A percentile compares a stretch with the other conserved stretches of the same genome.
phyloP scores from a whole-genome alignment of 2,797 vertebrate genomes.

The Sebastes vulpes region DNA sequence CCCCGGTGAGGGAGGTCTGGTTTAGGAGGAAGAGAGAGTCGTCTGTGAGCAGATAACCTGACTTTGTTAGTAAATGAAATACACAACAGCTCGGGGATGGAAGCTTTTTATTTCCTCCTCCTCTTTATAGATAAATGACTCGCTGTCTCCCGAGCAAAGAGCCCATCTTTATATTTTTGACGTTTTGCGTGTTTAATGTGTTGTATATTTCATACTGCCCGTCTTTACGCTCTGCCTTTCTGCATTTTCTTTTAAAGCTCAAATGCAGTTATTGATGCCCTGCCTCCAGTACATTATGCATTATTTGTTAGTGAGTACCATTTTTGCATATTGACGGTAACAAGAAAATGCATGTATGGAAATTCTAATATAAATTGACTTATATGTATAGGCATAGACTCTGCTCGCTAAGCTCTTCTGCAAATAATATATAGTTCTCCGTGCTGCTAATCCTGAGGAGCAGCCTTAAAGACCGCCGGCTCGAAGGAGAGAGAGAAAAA shows the following conservation, averaged over 20 bases:
- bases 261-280: slow-evolving; percentile 95
- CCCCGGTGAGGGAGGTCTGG: slow-evolving; percentile 57
- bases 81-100: slow-evolving; percentile 74
- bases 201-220: slow-evolving; percentile 85
- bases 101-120: slow-evolving; percentile 86
- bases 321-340: slow-evolving; percentile 99
- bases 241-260: slow-evolving; percentile 96
- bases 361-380: slow-evolving; percentile 99
- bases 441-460: slow-evolving; percentile 95
- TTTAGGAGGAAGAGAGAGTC: slow-evolving; percentile 67
- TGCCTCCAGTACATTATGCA: slow-evolving; percentile 97
- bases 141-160: slow-evolving; percentile 82
- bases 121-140: slow-evolving; percentile 86
- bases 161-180: slow-evolving; percentile 90
- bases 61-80: slow-evolving; percentile 87
- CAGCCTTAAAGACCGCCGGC: slow-evolving; percentile 80
- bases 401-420: slow-evolving; percentile 98
- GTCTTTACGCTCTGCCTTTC: slow-evolving; percentile 86
- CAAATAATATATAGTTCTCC: slow-evolving; percentile 94
- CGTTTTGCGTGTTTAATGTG: slow-evolving; percentile 88
- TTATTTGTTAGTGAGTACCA: slow-evolving; percentile 99
- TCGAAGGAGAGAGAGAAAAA: slow-evolving; percentile 28
- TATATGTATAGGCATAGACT: slow-evolving; percentile 93
- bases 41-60: slow-evolving; percentile 81
- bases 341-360: slow-evolving; percentile 99